These are phyloP conservation scores for Allolobophora icterica DNA, from an alignment of 2,888 invertebrate species.

Conservation along the genomic window DNA sequence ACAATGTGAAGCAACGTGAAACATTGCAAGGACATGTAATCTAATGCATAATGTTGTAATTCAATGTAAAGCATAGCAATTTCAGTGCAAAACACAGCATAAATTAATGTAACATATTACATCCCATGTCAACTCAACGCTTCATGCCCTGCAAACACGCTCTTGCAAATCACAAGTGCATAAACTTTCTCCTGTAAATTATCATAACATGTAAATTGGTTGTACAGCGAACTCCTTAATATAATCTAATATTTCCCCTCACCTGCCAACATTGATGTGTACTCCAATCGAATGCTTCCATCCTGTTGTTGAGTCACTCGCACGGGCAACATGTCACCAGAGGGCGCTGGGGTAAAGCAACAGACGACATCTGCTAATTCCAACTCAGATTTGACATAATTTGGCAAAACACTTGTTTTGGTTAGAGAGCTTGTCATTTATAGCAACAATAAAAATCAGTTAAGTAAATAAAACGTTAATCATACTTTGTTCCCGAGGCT, in stretches of 20 bases:
- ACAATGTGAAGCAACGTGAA: not conserved
- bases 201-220: not conserved
- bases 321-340: constrained; percentile 76
- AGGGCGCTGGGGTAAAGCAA: constrained; percentile 61
- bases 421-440: not conserved
- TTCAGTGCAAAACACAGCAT: not conserved
- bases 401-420: too few relatives aligned
- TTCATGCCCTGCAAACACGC: not conserved
- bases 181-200: not conserved
- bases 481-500: too few relatives aligned
- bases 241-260: not conserved
- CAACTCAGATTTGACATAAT: too few relatives aligned
- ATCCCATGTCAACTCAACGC: not conserved
- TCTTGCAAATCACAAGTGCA: not conserved
- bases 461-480: too few relatives aligned
- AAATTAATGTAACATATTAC: not conserved
- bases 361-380: not conserved
- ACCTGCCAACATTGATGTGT: constrained; percentile 66
- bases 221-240: not conserved
- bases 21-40: not conserved
- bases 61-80: not conserved
- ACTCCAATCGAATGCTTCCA: constrained; percentile 92
- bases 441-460: not conserved
- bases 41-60: not conserved
- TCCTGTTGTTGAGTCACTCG: constrained; percentile 92